A percentile compares a stretch with the other conserved stretches of the same genome.
These are phyloP conservation scores for Platerodrilus igneus DNA, from an alignment of 2,888 invertebrate genomes.

Conservation along the genomic window DNA sequence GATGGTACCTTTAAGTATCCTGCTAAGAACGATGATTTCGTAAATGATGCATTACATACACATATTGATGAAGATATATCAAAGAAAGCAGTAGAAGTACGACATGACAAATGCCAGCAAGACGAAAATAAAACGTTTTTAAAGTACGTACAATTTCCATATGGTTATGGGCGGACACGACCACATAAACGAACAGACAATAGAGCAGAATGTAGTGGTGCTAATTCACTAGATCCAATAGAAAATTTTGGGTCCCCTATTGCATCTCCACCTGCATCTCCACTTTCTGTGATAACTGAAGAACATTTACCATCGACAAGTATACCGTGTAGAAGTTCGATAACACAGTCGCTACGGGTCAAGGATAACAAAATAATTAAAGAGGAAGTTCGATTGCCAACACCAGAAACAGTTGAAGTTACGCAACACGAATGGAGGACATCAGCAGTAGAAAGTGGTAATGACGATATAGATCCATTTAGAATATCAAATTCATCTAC, in stretches of 20 bases:
- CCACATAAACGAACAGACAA: conserved; percentile 64
- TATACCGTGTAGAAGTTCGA: conserved; percentile 47
- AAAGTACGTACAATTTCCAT: conserved; percentile 51
- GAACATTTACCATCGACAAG: conserved; percentile 37
- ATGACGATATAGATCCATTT: conserved; percentile 30
- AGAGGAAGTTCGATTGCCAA: conserved; percentile 37
- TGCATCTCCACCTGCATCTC: conserved; percentile 53
- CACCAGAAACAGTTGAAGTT: conserved; percentile 46
- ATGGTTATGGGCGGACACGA: conserved; percentile 50
- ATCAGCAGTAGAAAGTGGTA: conserved; percentile 29
- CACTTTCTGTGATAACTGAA: conserved; percentile 39
- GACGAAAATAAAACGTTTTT: conserved; percentile 77
- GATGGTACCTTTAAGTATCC: conserved; percentile 46
- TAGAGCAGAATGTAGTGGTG: conserved; percentile 64
- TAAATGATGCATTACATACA: conserved; percentile 52
- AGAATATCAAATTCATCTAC: conserved; percentile 13
- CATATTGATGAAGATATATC: conserved; percentile 71
- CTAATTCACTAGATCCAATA: conserved; percentile 67
- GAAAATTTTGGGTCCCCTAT: conserved; percentile 39
- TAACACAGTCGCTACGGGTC: conserved; percentile 52
- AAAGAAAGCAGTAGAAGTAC: conserved; percentile 62
- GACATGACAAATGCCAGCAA: conserved; percentile 74
- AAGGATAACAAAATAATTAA: conserved; percentile 35
- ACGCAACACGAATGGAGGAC: conserved; percentile 70
- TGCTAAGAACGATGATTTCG: conserved; percentile 51